These are phyloP conservation scores for Diprion similis DNA, from an alignment of 1,140 invertebrate species.

Conservation along the genomic window DNA sequence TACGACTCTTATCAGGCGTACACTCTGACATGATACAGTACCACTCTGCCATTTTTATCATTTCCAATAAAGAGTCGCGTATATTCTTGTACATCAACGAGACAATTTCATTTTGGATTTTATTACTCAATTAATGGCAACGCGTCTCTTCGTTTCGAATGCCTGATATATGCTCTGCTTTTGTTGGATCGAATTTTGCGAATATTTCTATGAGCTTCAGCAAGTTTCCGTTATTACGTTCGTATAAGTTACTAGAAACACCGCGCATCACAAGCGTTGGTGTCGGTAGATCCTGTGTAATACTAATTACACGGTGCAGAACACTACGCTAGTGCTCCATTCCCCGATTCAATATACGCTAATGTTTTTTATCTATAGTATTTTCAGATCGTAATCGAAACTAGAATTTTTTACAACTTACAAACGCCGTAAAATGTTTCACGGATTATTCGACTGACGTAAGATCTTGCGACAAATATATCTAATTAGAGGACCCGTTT, in stretches of 20 bases:
- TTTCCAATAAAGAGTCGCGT: conserved; percentile 7
- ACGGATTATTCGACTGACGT: not conserved
- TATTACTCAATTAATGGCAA: conserved; percentile 9
- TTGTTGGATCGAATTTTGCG: conserved; percentile 12
- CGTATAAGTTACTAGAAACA: conserved; percentile 1
- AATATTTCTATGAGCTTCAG: conserved; percentile 25
- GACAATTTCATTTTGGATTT: conserved; percentile 17
- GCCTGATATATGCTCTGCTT: conserved; percentile 11
- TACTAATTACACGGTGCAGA: not conserved
- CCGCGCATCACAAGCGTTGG: conserved; percentile 10
- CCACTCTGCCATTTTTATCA: conserved; percentile 23
- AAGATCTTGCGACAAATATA: not conserved
- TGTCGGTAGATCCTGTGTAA: conserved; percentile 10
- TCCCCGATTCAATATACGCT: not conserved
- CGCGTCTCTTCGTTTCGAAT: conserved; percentile 10
- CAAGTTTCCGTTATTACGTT: conserved; percentile 20
- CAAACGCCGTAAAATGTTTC: not conserved
- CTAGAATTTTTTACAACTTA: not conserved
- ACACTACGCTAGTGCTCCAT: not conserved
- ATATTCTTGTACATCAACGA: conserved; percentile 17
- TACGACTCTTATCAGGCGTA: conserved; percentile 33
- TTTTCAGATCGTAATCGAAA: not conserved
- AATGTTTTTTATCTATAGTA: not conserved
- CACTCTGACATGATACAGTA: conserved; percentile 38
- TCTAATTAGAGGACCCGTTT: not conserved